Percentiles rank a stretch among this genome's conserved stretches.
phyloP scores from a whole-genome alignment of 2,797 vertebrate species.

The Carapus acus region DNA sequence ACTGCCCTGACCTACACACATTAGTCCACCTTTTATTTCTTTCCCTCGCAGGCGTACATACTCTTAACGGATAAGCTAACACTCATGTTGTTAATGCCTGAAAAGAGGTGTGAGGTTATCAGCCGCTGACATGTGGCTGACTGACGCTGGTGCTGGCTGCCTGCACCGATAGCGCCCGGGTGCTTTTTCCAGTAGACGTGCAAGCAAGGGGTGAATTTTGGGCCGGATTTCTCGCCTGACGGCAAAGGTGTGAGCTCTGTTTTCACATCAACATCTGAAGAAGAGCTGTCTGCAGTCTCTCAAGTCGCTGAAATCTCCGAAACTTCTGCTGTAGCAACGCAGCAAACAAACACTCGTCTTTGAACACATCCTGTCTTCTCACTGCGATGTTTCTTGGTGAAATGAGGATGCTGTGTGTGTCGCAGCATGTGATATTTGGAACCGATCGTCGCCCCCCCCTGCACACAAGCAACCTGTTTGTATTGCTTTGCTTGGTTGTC shows the following conservation, averaged over 20 bases:
- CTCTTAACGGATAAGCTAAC: slow-evolving; percentile 36
- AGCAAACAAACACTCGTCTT: too few species aligned
- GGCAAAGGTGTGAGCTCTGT: too few species aligned
- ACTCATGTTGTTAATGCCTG: slow-evolving; percentile 5
- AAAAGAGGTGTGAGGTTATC: slow-evolving; percentile 14
- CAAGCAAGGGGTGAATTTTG: too few species aligned
- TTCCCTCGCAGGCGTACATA: background rate
- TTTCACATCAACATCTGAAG: too few species aligned
- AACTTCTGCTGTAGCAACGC: too few species aligned
- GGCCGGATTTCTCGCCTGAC: too few species aligned
- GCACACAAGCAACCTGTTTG: slow-evolving; percentile 13
- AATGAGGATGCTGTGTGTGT: slow-evolving; percentile 3
- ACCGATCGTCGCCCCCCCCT: too few species aligned
- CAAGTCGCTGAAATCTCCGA: too few species aligned
- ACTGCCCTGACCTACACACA: slow-evolving; percentile 18
- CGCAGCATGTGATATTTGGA: background rate
- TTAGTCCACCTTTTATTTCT: slow-evolving; percentile 5
- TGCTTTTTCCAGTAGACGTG: slow-evolving; percentile 11
- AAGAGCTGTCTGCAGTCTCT: too few species aligned
- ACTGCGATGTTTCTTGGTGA: background rate
- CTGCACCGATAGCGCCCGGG: slow-evolving; percentile 31
- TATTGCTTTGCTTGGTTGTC: slow-evolving; percentile 21
- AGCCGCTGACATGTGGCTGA: slow-evolving; percentile 21
- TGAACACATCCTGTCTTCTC: too few species aligned
- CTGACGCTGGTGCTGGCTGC: too few species aligned